Evolutionary conservation across 2,113 vertebrate species (phyloP).

Genomic region (Hippopotamus amphibius): DNA sequence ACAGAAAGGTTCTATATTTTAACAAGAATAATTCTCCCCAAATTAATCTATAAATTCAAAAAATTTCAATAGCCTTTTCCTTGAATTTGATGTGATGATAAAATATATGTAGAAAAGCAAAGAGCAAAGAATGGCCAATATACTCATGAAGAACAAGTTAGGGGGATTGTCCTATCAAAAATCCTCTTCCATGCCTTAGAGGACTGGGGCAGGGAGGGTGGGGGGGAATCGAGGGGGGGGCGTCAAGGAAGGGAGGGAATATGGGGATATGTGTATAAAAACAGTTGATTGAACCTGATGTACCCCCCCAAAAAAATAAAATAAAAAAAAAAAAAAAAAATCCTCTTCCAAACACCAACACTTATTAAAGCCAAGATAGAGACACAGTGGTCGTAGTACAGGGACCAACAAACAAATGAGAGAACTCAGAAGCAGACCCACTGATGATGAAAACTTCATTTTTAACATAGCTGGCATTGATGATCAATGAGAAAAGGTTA

Average conservation of each 20-base stretch:
- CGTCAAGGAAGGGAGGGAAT: too few relatives aligned
- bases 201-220: too few relatives aligned
- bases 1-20: conserved; percentile 16
- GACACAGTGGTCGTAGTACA: not conserved
- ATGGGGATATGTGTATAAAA: too few relatives aligned
- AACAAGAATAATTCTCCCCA: not conserved
- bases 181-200: not conserved
- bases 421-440: not conserved
- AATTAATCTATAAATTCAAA: conserved; percentile 22
- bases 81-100: conserved; percentile 27
- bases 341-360: not conserved
- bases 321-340: too few relatives aligned
- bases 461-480: not conserved
- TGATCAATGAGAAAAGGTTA: not conserved
- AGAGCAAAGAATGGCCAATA: conserved; percentile 1
- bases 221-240: too few relatives aligned
- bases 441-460: not conserved
- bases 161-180: not conserved
- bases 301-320: too few relatives aligned
- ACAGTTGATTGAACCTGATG: too few relatives aligned
- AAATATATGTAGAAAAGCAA: conserved; percentile 19
- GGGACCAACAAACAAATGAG: not conserved
- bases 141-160: not conserved
- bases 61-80: not conserved
- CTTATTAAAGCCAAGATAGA: conserved; percentile 31